phyloP scores from a whole-genome alignment of 1,140 invertebrate species.

The Apis dorsata region DNA sequence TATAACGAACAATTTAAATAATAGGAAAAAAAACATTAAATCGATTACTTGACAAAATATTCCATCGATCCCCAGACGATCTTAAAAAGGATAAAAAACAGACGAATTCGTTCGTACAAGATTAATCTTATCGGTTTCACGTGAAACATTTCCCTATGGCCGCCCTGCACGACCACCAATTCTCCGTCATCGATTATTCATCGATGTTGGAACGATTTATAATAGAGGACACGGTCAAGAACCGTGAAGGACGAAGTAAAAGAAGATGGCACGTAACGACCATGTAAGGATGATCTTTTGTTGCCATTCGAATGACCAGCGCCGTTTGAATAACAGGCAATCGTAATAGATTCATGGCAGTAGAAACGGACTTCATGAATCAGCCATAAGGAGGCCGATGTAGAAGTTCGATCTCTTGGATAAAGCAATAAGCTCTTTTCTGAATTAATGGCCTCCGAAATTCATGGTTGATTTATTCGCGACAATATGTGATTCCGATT shows the following conservation, averaged over 20 bases:
- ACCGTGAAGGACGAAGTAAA: neutral
- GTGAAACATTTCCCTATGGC: neutral
- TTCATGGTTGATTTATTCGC: conserved; percentile 29
- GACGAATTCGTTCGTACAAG: neutral
- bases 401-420: conserved; percentile 23
- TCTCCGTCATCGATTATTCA: conserved; percentile 35
- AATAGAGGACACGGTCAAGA: neutral
- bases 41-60: neutral
- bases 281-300: conserved; percentile 18
- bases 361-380: conserved; percentile 39
- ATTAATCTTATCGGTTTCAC: neutral
- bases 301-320: conserved; percentile 10
- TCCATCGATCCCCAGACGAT: neutral
- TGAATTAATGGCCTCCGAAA: conserved; percentile 24
- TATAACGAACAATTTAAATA: too few species aligned
- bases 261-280: conserved; percentile 22
- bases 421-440: conserved; percentile 22
- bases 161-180: neutral
- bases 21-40: too few species aligned
- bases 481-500: neutral
- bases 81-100: neutral
- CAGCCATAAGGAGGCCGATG: conserved; percentile 23
- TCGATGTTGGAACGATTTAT: conserved; percentile 16
- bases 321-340: conserved; percentile 5
- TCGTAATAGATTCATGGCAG: conserved; percentile 38